These are phyloP conservation scores for Carposina sasakii DNA, from an alignment of 1,140 invertebrate species.

Conservation along the genomic window DNA sequence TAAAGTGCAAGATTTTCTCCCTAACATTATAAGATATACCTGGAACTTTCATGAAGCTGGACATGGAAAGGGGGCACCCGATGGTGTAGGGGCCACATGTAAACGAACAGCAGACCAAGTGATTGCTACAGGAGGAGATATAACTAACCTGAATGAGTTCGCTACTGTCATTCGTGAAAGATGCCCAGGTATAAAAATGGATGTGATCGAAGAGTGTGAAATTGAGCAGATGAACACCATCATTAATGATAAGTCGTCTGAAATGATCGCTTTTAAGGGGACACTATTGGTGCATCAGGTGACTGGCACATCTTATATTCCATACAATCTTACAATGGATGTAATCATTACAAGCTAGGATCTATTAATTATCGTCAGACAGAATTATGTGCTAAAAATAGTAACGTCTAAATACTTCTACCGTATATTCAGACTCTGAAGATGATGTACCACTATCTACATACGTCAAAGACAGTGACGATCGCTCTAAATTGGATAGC, in stretches of 20 bases:
- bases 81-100: slow-evolving; percentile 15
- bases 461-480: slow-evolving; percentile 13
- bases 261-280: slow-evolving; percentile 27
- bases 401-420: slow-evolving; percentile 16
- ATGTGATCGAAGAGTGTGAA: slow-evolving; percentile 21
- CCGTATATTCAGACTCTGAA: slow-evolving; percentile 19
- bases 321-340: slow-evolving; percentile 15
- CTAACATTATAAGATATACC: background rate
- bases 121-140: background rate
- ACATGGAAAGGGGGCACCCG: slow-evolving; percentile 25
- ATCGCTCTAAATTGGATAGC: slow-evolving; percentile 12
- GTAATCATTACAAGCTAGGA: slow-evolving; percentile 19
- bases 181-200: slow-evolving; percentile 19
- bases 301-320: slow-evolving; percentile 15
- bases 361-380: slow-evolving; percentile 18
- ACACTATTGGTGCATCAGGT: slow-evolving; percentile 20
- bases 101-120: slow-evolving; percentile 15
- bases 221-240: slow-evolving; percentile 21
- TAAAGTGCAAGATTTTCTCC: background rate
- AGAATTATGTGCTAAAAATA: slow-evolving; percentile 9
- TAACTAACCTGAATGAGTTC: slow-evolving; percentile 27
- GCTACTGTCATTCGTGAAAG: slow-evolving; percentile 23
- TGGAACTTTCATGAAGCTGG: slow-evolving; percentile 26
- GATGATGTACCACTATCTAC: slow-evolving; percentile 20
- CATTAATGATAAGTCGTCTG: slow-evolving; percentile 16